Conservation (phyloP, 2,113 vertebrate species). For the Ctenomys sociabilis region DNA sequence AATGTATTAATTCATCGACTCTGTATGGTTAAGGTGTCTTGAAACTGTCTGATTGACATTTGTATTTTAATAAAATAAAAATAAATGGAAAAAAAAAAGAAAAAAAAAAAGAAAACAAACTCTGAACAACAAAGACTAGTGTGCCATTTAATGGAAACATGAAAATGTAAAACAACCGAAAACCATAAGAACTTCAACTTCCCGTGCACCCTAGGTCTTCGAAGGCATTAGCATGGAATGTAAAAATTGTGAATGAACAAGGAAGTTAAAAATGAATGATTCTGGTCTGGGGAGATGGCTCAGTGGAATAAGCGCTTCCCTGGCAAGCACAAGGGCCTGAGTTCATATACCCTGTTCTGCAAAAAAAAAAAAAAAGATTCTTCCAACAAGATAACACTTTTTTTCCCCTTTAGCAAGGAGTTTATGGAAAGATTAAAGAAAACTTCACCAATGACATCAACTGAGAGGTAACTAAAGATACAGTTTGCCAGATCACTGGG, state of each 20-base stretch:
- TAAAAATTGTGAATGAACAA: neutral
- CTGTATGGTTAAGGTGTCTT: too few species aligned
- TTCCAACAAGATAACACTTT: neutral
- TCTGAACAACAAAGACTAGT: slow-evolving; percentile 13
- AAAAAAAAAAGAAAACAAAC: neutral
- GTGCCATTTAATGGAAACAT: neutral
- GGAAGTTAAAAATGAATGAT: neutral
- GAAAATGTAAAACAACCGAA: neutral
- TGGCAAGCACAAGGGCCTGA: too few species aligned
- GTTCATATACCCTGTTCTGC: too few species aligned
- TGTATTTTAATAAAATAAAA: too few species aligned
- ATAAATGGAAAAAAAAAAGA: too few species aligned
- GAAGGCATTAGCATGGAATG: neutral
- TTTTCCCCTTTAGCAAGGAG: neutral
- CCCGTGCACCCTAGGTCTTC: neutral
- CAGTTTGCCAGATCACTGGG: neutral
- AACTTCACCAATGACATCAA: neutral
- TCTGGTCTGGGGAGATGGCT: too few species aligned
- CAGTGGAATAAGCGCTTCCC: too few species aligned
- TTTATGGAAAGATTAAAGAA: neutral
- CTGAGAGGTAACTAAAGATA: neutral
- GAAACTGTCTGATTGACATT: too few species aligned
- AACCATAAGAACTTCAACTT: neutral
- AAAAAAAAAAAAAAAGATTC: too few species aligned
- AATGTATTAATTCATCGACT: too few species aligned